A percentile compares a stretch with the other conserved stretches of the same genome.
Evolutionary conservation across 2,888 invertebrate genomes (phyloP).

Genomic region (Cyrtodaria siliqua): DNA sequence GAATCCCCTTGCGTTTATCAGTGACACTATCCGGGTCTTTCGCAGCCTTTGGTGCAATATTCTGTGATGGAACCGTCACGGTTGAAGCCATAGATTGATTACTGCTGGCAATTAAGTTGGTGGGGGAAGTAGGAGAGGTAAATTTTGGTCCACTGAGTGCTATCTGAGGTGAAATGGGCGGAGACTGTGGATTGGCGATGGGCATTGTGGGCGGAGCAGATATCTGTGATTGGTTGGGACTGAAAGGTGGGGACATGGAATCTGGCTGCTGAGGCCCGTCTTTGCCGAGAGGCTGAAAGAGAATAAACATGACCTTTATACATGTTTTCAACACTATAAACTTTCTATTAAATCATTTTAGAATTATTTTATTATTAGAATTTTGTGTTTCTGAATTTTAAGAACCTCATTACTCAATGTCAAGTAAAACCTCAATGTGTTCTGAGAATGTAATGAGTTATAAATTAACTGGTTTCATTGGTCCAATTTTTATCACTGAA

Average conservation of each 20-base stretch:
- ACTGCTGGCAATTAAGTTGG: slow-evolving; percentile 63
- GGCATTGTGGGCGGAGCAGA: slow-evolving; percentile 22
- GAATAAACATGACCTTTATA: no score
- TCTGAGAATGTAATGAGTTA: no score
- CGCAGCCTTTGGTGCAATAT: background rate
- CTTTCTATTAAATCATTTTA: no score
- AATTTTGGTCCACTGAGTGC: slow-evolving; percentile 38
- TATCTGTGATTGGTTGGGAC: slow-evolving; percentile 60
- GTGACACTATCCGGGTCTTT: background rate
- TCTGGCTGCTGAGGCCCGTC: slow-evolving; percentile 70
- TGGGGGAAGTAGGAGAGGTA: slow-evolving; percentile 64
- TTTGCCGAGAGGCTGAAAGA: slow-evolving; percentile 63
- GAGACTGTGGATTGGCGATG: slow-evolving; percentile 36
- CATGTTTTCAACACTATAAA: no score
- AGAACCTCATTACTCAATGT: no score
- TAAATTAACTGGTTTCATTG: no score
- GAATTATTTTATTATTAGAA: no score
- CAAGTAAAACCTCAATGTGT: no score
- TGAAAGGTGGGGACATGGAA: slow-evolving; percentile 74
- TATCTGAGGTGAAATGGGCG: slow-evolving; percentile 52
- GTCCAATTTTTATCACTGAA: no score
- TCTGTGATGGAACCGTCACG: slow-evolving; percentile 9
- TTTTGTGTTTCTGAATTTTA: no score
- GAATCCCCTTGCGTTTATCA: slow-evolving; percentile 10
- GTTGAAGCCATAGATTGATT: slow-evolving; percentile 6